Evolutionary conservation across 2,888 invertebrate genomes (phyloP), one percentile per base, ranked within the genome.

Genomic region (Fragum sueziense): DNA sequence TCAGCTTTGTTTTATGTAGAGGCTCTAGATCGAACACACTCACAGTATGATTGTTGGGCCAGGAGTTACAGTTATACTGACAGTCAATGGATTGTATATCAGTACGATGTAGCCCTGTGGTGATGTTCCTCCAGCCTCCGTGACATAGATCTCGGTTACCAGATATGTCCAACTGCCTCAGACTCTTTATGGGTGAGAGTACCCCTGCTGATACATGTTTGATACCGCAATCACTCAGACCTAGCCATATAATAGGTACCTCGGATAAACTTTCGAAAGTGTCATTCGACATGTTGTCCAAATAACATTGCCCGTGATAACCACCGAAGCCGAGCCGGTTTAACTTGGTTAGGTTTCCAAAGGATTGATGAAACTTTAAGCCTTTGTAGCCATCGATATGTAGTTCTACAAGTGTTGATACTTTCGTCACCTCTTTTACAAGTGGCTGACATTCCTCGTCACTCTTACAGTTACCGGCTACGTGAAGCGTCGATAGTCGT

Each of bases 91-190:
- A 17, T 22, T 70, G 20, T 37, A 70, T 70, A 1, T 17, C 2
- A 54, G 70, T 70, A 1, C n/a, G 34, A 17, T 54, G 22, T 33
- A 70, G 54, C 0, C 70, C 70, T 1, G 52, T 54, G 2, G 70
- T 70, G 3, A 54, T 14, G 22, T 70, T 70, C 25, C 54, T 34
- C 34, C 52, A 54, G 2, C 70, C 70, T 4, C 29, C 14, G n/a
- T 70, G 54, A 70, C 70, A 70, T 7, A 70, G 22, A 0, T 70
- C 1, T 1, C 34, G 17, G n/a, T 70, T 70, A n/a, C 34, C 54
- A 7, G 70, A 54, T 11, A 70, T 2, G 6, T 70, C 33, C 14
- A 70, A n/a, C 11, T 6, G 4, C 54, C 9, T 47, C 7, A 70
- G 54, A 29, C 22, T 22, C 11, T 25, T 54, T 3, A 70, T 14